Conservation (phyloP, 2,888 invertebrate genomes). For the Sisyra terminalis region DNA sequence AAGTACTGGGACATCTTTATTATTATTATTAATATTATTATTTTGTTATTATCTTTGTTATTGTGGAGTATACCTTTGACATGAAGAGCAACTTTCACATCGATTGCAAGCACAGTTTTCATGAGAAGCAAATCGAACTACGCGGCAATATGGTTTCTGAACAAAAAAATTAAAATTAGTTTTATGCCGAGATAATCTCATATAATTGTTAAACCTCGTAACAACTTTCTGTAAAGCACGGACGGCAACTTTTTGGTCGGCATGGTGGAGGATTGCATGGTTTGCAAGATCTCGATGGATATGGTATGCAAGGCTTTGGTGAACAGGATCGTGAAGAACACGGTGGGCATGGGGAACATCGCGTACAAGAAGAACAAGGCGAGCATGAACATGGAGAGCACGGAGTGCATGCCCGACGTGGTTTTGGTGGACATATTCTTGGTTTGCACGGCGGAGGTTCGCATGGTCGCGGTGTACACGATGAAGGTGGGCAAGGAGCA, state of each 20-base stretch:
- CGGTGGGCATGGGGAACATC: slow-evolving; percentile 1
- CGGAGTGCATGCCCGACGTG: slow-evolving; percentile 8
- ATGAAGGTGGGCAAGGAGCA: slow-evolving; percentile 13
- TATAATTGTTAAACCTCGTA: too few species aligned
- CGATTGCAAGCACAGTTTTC: too few species aligned
- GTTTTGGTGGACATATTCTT: slow-evolving; percentile 12
- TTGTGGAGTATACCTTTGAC: too few species aligned
- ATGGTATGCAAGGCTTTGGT: slow-evolving; percentile 11
- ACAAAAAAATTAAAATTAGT: too few species aligned
- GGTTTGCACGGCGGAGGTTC: slow-evolving; percentile 12
- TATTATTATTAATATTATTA: too few species aligned
- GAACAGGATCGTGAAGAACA: neutral
- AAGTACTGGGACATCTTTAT: too few species aligned
- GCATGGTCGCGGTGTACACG: slow-evolving; percentile 14
- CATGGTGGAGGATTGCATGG: slow-evolving; percentile 10
- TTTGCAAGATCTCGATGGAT: slow-evolving; percentile 8
- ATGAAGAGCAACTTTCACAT: too few species aligned
- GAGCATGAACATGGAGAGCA: neutral
- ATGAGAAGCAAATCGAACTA: too few species aligned
- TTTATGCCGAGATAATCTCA: too few species aligned
- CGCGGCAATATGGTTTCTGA: too few species aligned
- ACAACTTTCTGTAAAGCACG: too few species aligned
- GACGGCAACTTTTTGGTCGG: slow-evolving; percentile 1
- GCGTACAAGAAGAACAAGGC: neutral
- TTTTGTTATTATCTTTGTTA: too few species aligned